phyloP scores from a whole-genome alignment of 2,888 invertebrate species.

The Latrodectus elegans region DNA sequence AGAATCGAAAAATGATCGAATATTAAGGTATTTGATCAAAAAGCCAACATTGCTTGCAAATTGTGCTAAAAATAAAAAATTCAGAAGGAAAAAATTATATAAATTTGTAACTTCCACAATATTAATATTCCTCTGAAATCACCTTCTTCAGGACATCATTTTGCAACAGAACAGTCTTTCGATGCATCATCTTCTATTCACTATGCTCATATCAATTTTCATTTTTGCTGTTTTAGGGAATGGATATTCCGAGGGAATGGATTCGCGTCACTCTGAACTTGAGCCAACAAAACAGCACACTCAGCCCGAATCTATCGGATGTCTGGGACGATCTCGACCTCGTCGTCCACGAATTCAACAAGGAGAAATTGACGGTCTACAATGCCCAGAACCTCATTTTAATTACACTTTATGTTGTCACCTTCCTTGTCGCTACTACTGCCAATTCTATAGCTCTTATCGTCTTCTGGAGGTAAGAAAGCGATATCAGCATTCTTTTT shows the following conservation, averaged over 20 bases:
- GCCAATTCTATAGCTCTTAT: constrained; percentile 82
- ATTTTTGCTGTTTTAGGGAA: too few species aligned
- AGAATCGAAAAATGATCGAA: too few species aligned
- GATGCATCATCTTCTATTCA: too few species aligned
- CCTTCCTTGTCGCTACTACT: constrained; percentile 80
- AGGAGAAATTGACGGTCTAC: constrained; percentile 49
- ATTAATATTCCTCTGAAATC: too few species aligned
- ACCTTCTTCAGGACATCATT: too few species aligned
- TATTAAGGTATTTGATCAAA: too few species aligned
- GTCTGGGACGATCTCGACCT: constrained; percentile 47
- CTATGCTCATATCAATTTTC: too few species aligned
- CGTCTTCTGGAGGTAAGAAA: constrained; percentile 81
- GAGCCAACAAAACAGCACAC: constrained; percentile 17
- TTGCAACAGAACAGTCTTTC: too few species aligned
- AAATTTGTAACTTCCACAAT: too few species aligned
- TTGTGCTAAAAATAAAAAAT: too few species aligned
- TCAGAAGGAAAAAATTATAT: too few species aligned
- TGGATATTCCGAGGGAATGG: constrained; percentile 19
- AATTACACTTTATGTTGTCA: constrained; percentile 81
- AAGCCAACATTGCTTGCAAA: too few species aligned
- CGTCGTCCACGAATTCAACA: constrained; percentile 48
- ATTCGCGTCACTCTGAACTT: constrained; percentile 52
- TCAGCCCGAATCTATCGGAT: constrained; percentile 15
- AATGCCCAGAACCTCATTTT: constrained; percentile 74
- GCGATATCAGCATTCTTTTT: constrained; percentile 33